Evolutionary conservation across 2,888 invertebrate genomes (phyloP).

Genomic region (Caradrina kadenii): DNA sequence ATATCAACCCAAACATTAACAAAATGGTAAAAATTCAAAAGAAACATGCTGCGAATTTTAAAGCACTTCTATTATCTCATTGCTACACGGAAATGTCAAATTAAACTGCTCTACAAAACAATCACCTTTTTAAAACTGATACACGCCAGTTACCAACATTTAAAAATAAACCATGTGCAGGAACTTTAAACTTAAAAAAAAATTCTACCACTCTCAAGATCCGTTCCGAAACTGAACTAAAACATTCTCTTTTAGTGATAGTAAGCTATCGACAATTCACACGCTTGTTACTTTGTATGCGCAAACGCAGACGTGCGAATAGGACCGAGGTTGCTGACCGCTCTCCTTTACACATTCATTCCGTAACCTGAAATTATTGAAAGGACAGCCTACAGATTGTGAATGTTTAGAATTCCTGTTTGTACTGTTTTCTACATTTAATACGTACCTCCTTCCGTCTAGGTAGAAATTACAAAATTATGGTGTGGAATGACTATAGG

Average conservation of each 20-base stretch:
- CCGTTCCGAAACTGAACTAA: neutral
- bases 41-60: no score
- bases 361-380: constrained; percentile 46
- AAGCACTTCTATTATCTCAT: no score
- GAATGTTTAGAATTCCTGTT: constrained; percentile 24
- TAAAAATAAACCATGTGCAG: neutral
- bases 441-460: neutral
- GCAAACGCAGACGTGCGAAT: constrained; percentile 64
- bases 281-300: constrained; percentile 53
- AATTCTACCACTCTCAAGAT: neutral
- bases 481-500: neutral
- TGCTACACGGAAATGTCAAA: no score
- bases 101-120: no score
- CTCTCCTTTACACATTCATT: constrained; percentile 57
- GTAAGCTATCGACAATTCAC: constrained; percentile 50
- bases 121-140: no score
- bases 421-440: constrained; percentile 1
- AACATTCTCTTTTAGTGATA: constrained; percentile 53
- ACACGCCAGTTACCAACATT: no score
- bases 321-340: constrained; percentile 67
- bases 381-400: constrained; percentile 35
- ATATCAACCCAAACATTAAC: no score
- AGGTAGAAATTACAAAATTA: no score
- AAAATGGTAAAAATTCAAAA: no score
- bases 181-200: neutral